These are phyloP conservation scores for Tiaroga cobitis DNA, from an alignment of 2,797 vertebrate genomes.

Conservation along the genomic window DNA sequence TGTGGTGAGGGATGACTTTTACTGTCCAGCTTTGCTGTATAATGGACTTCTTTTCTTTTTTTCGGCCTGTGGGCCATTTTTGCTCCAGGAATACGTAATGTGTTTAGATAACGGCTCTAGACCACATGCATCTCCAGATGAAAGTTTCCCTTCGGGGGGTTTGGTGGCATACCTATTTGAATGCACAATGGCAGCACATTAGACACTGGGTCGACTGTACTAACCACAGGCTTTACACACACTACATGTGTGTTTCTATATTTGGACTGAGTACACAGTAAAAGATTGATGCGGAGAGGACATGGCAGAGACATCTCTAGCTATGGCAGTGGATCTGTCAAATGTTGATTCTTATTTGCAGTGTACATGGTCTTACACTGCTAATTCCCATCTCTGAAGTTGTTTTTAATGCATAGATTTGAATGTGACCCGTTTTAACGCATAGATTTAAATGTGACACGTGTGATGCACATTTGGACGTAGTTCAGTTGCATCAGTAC, in stretches of 20 bases:
- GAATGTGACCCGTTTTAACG: neutral
- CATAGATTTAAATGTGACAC: neutral
- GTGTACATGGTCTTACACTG: neutral
- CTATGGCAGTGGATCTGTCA: neutral
- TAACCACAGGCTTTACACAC: conserved; percentile 8
- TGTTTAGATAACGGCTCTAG: conserved; percentile 63
- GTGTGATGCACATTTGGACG: neutral
- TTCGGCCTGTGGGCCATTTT: conserved; percentile 56
- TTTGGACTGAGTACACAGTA: conserved; percentile 33
- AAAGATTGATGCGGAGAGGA: conserved; percentile 25
- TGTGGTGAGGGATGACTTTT: conserved; percentile 68
- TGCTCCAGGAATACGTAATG: conserved; percentile 66
- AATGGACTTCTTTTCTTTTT: conserved; percentile 62
- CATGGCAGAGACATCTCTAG: neutral
- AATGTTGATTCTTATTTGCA: neutral
- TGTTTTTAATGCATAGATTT: neutral
- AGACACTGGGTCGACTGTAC: conserved; percentile 34
- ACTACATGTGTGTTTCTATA: conserved; percentile 32
- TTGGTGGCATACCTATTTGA: conserved; percentile 59
- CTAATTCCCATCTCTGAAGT: neutral
- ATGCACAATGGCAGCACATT: conserved; percentile 57
- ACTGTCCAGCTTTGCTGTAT: conserved; percentile 66
- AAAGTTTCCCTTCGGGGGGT: conserved; percentile 53
- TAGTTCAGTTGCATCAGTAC: neutral
- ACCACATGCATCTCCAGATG: conserved; percentile 58